Base-by-base conservation (phyloP, 2,797 vertebrate genomes). In the Xiphorhynchus erythropygius region DNA sequence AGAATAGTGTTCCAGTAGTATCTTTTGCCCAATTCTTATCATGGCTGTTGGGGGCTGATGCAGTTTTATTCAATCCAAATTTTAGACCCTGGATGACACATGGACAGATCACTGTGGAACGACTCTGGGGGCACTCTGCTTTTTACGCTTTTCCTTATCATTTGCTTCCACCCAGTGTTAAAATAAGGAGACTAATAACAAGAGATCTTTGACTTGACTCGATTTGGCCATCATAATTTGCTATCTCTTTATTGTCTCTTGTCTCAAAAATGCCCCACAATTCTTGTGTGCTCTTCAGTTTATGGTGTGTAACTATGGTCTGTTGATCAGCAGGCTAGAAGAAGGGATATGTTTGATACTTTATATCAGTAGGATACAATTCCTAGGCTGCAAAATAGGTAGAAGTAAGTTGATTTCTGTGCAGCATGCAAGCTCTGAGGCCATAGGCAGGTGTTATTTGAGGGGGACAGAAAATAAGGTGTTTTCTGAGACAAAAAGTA, bases 341-440 rank as follows among this genome's bases (percentile, higher is more conserved):
- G 37, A 64, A 88, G 5, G 14, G 11, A 28, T 37, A 10, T 2
- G 0, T 44, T 44, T 62, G 10, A n/a, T 32, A 42, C 18, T 4
- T 84, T 50, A 4, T 5, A 42, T 42, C 27, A 74, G 6, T 2
- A 13, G 5, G 13, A 3, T 8, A 50, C 18, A 68, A 18, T 60
- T 18, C 21, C 2, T 7, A 13, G 21, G 8, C 30, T 65, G 6
- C 12, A 64, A 64, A 86, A 71, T 57, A 27, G 17, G 4, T 12
- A 77, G 5, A 59, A 85, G 27, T 65, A 60, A 17, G 10, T 11
- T 27, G 24, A 24, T 80, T 88, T 63, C 32, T 7, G 11, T 28
- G 13, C 5, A 32, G 3, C 0, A 0, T 65, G 9, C 4, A 33
- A 65, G 9, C 2, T 68, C 42, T 23, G 33, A 80, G 75, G 9